Evolutionary conservation across 2,113 vertebrate species (phyloP), one percentile per base, ranked within the genome.

Genomic region (Antennarius striatus): DNA sequence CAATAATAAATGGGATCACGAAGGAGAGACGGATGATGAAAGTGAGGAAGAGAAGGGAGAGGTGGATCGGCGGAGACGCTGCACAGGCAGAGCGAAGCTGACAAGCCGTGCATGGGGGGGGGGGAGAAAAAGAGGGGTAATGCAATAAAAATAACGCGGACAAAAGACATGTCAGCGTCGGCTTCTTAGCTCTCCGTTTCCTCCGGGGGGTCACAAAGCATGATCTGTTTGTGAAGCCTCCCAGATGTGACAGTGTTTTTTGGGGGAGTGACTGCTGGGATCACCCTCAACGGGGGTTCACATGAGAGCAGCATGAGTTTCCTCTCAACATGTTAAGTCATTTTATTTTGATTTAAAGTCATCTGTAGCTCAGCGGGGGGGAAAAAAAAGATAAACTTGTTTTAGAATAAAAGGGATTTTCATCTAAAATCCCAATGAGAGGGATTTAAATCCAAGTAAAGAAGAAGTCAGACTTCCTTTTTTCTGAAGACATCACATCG

Each of bases 1-100:
- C 82, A 92, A 93, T 93, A 92, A 92, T 92, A 90, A 77, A 93
- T 92, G 86, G 77, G 81, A 84, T 88, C 73, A 28, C 59, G 75
- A 73, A 90, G 87, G 71, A 85, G 82, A 73, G 75, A 82, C 63
- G 77, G 86, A 71, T 78, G 87, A 88, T 78, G 82, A 83, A 88
- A 84, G 78, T 70, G 12, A 42, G 66, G 51, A 64, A 28, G 55
- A 68, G 67, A 60, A 64, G 45, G 43, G 54, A 65, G 73, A 64
- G 66, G 49, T 73, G 76, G 71, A 52, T 71, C 63, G 71, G 62
- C 70, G 68, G 73, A 53, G 72, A 67, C 42, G 55, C 55, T 52
- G 42, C 36, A 10, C 40, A 56, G 17, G 7, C 43, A 62, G 77
- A 75, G 76, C 42, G 43, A 57, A 87, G 80, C 48, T 77, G 83